Percentiles rank a stretch among this genome's conserved stretches.
phyloP scores from a whole-genome alignment of 2,113 vertebrate species.

The Alligator sinensis region DNA sequence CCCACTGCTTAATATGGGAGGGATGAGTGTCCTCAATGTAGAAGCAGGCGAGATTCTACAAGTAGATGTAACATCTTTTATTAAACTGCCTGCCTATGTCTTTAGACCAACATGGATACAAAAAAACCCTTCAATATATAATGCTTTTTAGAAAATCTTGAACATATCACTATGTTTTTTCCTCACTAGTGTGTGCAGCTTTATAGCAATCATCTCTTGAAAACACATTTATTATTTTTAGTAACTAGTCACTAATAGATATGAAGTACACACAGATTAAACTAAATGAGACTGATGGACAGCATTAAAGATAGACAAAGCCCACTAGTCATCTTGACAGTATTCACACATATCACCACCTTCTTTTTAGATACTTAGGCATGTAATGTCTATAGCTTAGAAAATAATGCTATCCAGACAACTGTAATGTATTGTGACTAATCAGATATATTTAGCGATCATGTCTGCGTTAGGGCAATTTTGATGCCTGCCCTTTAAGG shows the following conservation, averaged over 20 bases:
- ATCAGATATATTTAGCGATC: not conserved
- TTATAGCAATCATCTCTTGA: not conserved
- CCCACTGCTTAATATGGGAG: rapidly evolving
- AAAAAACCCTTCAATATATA: no score
- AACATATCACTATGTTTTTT: not conserved
- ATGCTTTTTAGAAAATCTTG: not conserved
- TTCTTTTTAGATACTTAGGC: not conserved
- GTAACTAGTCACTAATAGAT: not conserved
- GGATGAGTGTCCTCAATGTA: no score
- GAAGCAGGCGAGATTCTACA: no score
- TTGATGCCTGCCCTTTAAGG: no score
- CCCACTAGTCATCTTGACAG: not conserved
- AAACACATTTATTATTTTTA: not conserved
- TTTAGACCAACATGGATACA: no score
- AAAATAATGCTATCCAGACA: not conserved
- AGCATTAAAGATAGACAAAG: not conserved
- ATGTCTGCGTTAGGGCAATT: no score
- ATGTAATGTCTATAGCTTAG: not conserved
- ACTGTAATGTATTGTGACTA: not conserved
- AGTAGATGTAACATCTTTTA: no score
- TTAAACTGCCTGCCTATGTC: no score
- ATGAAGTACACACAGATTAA: not conserved
- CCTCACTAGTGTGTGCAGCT: no score
- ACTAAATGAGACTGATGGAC: rapidly evolving
- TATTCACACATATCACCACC: not conserved